Conservation (phyloP, 2,113 vertebrate genomes). For the Dromiciops gliroides region DNA sequence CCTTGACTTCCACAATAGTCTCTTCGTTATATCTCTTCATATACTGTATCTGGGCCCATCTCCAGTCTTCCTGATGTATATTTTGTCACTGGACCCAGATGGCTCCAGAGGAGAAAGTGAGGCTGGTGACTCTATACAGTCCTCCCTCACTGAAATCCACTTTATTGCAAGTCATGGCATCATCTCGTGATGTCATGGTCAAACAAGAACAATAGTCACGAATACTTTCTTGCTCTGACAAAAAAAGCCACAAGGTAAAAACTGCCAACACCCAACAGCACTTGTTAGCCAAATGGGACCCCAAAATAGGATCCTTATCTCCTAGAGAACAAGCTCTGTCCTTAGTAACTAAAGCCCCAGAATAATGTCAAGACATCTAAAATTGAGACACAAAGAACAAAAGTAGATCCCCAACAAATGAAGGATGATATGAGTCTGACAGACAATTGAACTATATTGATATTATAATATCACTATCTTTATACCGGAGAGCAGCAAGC, state of each 20-base stretch:
- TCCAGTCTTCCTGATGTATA: too few relatives aligned
- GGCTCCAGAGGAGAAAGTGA: too few relatives aligned
- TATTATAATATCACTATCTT: not conserved
- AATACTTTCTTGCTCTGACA: not conserved
- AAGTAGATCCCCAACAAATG: not conserved
- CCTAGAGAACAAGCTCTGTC: not conserved
- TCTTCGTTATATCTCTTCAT: not conserved
- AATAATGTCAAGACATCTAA: not conserved
- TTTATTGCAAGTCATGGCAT: too few relatives aligned
- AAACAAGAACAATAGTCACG: too few relatives aligned
- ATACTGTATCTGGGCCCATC: too few relatives aligned
- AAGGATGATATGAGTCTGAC: not conserved
- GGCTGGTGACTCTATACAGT: too few relatives aligned
- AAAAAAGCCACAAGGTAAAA: not conserved
- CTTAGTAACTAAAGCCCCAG: not conserved
- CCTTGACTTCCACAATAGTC: not conserved
- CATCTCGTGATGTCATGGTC: too few relatives aligned
- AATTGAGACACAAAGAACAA: not conserved
- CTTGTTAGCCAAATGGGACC: not conserved
- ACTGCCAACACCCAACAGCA: not conserved
- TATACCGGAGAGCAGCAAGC: not conserved
- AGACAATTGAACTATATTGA: not conserved
- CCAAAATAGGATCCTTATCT: not conserved
- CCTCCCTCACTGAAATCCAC: too few relatives aligned
- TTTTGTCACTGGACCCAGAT: too few relatives aligned